These are phyloP conservation scores for Colius striatus DNA, from an alignment of 2,113 vertebrate genomes.

Conservation along the genomic window DNA sequence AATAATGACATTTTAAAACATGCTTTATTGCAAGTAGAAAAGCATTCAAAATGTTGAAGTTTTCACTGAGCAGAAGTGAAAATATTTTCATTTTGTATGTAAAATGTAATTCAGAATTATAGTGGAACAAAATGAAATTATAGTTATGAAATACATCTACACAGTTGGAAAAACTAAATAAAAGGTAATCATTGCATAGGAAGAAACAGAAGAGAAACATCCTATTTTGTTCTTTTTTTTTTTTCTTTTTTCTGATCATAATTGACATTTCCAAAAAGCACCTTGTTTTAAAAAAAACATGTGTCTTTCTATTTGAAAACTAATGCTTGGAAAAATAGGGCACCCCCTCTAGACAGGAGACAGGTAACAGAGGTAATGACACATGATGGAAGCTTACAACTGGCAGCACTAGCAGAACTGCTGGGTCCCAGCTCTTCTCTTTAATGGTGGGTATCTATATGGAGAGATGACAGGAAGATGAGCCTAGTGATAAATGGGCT, in stretches of 20 bases:
- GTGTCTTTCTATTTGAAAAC: not conserved
- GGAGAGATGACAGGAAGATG: not conserved
- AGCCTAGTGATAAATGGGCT: not conserved
- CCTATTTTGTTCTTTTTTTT: not conserved
- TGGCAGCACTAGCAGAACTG: not conserved
- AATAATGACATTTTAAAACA: not conserved
- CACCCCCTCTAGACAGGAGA: not conserved
- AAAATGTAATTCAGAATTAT: not conserved
- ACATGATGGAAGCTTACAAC: not conserved
- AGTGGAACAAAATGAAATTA: not conserved
- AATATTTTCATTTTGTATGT: not conserved
- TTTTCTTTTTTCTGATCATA: not conserved
- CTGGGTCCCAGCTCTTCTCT: not conserved
- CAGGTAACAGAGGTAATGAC: not conserved
- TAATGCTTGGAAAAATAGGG: not conserved
- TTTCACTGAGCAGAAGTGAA: not conserved
- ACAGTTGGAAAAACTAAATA: not conserved
- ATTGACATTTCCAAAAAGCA: not conserved
- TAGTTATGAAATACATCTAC: not conserved
- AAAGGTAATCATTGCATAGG: not conserved
- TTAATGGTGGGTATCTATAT: not conserved
- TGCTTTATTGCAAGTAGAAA: not conserved
- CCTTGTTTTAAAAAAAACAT: not conserved
- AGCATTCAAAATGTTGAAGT: not conserved
- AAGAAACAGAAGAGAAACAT: not conserved